Percentiles rank a stretch among this genome's conserved stretches.
phyloP scores from a whole-genome alignment of 2,113 vertebrate genomes.

The Leucopsar rothschildi region DNA sequence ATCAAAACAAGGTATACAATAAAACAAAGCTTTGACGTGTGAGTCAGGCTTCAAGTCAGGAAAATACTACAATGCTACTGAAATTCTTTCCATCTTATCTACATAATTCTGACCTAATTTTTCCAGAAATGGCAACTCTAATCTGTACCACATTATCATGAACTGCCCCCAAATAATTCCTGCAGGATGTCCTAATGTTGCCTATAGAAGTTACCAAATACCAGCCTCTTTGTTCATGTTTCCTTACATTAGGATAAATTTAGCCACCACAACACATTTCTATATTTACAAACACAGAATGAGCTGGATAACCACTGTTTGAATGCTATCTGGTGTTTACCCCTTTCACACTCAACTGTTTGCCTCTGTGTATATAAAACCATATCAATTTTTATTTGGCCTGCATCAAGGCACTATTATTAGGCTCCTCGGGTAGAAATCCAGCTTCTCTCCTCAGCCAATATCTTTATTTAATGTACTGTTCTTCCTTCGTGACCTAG shows the following conservation, averaged over 20 bases:
- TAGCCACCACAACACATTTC: not conserved
- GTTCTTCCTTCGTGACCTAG: conserved; percentile 30
- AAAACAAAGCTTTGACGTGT: conserved; percentile 33
- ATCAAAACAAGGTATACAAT: conserved; percentile 47
- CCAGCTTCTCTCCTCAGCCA: not conserved
- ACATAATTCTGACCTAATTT: conserved; percentile 52
- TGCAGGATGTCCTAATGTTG: conserved; percentile 21
- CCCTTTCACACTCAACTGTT: conserved; percentile 14
- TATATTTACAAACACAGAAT: conserved; percentile 33
- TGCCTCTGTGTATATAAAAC: not conserved
- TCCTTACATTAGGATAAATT: conserved; percentile 44
- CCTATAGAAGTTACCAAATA: conserved; percentile 35
- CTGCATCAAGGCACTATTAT: not conserved
- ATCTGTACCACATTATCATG: conserved; percentile 25
- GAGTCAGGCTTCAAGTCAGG: conserved; percentile 48
- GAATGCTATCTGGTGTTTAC: conserved; percentile 25
- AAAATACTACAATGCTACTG: conserved; percentile 54
- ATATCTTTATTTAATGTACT: conserved; percentile 50
- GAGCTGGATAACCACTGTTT: not conserved
- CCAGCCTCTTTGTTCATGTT: conserved; percentile 32
- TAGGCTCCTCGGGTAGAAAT: conserved; percentile 18
- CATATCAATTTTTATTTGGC: not conserved
- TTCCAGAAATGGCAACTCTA: conserved; percentile 53
- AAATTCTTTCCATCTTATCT: conserved; percentile 61
- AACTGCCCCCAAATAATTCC: conserved; percentile 14